Evolutionary conservation across 1,140 invertebrate species (phyloP).

Genomic region (Choristoneura fumiferana): DNA sequence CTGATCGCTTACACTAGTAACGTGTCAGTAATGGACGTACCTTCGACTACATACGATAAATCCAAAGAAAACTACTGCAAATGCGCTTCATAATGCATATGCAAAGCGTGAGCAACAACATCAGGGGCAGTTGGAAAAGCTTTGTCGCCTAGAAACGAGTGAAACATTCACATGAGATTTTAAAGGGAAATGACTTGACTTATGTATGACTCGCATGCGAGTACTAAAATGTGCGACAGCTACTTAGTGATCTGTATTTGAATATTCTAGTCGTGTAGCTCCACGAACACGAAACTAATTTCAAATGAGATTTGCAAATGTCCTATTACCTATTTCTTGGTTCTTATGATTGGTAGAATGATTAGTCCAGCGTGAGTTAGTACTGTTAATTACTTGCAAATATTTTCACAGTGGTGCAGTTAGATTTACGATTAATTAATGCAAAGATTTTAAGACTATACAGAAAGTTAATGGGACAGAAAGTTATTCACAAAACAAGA

Average conservation of each 20-base stretch:
- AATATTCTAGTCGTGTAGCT: too few species aligned
- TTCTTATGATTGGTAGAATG: neutral
- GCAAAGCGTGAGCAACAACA: slow-evolving; percentile 80
- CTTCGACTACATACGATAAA: slow-evolving; percentile 77
- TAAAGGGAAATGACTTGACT: slow-evolving; percentile 25
- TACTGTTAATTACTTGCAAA: slow-evolving; percentile 56
- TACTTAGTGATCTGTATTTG: too few species aligned
- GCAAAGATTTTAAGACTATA: slow-evolving; percentile 24
- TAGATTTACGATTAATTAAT: slow-evolving; percentile 42
- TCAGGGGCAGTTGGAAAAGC: slow-evolving; percentile 79
- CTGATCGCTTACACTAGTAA: slow-evolving; percentile 53
- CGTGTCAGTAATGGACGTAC: slow-evolving; percentile 76
- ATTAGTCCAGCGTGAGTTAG: slow-evolving; percentile 42
- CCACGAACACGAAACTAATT: too few species aligned
- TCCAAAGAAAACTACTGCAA: slow-evolving; percentile 80
- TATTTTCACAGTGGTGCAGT: slow-evolving; percentile 47
- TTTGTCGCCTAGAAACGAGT: slow-evolving; percentile 78
- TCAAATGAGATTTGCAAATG: too few species aligned
- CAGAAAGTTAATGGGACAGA: slow-evolving; percentile 18
- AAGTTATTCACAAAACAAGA: slow-evolving; percentile 19
- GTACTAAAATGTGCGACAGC: too few species aligned
- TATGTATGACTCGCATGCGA: too few species aligned
- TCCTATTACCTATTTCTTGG: too few species aligned
- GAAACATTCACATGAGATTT: slow-evolving; percentile 69
- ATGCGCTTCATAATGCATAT: slow-evolving; percentile 80